Evolutionary conservation across 2,113 vertebrate genomes (phyloP).

Genomic region (Ptilorrhoa leucosticta): DNA sequence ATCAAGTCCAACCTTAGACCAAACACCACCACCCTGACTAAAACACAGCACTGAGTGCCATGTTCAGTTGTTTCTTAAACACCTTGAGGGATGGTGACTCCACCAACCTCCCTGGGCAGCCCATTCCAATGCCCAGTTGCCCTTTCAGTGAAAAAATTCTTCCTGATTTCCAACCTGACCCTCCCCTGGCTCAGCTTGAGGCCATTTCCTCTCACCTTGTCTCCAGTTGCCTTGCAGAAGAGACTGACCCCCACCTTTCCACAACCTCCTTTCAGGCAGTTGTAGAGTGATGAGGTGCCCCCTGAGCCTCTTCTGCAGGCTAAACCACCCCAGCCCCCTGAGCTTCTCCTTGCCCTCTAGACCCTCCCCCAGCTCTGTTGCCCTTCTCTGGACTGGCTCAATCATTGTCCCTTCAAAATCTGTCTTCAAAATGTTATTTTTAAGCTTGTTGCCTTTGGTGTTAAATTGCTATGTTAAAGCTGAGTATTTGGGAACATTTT

Average conservation of each 20-base stretch:
- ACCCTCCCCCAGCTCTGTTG: not conserved
- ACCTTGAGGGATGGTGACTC: not conserved
- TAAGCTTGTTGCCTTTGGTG: not conserved
- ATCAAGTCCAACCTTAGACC: not conserved
- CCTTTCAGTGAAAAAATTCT: not conserved
- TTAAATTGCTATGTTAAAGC: not conserved
- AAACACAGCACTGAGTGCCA: too few species aligned
- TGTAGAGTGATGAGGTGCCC: not conserved
- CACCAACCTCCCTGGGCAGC: not conserved
- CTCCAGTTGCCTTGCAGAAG: not conserved
- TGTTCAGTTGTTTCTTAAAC: not conserved
- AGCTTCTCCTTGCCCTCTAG: not conserved
- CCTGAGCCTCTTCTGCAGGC: not conserved
- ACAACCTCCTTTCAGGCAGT: not conserved
- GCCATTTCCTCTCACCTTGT: not conserved
- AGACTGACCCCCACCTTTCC: not conserved
- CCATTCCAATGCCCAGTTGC: not conserved
- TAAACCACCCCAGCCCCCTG: not conserved
- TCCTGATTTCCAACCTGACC: not conserved
- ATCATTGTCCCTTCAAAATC: not conserved
- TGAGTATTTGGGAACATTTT: not conserved
- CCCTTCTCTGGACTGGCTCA: fast-evolving
- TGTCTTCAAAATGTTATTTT: not conserved
- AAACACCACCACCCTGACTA: fast-evolving
- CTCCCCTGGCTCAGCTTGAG: not conserved